phyloP scores from a whole-genome alignment of 2,113 vertebrate species.

The Fulmarus glacialis region DNA sequence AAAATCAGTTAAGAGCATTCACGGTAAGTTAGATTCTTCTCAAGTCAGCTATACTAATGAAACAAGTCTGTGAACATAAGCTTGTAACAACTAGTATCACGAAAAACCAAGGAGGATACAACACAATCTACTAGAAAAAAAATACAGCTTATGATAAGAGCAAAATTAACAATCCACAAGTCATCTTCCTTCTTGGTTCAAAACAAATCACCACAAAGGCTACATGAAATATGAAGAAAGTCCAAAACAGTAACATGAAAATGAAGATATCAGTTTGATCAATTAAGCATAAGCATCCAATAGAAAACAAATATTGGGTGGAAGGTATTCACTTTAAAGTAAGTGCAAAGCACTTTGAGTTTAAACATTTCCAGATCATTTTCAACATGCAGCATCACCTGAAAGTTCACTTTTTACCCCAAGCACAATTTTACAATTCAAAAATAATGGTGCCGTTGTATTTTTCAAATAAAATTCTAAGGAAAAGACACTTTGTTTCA shows the following conservation, averaged over 20 bases:
- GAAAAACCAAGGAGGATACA: background rate
- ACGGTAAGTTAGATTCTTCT: background rate
- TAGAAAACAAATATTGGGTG: background rate
- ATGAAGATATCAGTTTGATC: background rate
- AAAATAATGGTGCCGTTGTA: constrained; percentile 66
- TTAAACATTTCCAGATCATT: constrained; percentile 16
- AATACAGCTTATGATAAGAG: background rate
- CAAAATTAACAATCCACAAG: background rate
- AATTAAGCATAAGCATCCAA: background rate
- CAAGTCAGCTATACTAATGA: background rate
- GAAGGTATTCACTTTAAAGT: background rate
- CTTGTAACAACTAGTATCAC: background rate
- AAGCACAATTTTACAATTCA: constrained; percentile 45
- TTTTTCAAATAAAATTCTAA: background rate
- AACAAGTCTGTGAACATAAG: background rate
- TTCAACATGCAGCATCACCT: constrained; percentile 63
- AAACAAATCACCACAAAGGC: background rate
- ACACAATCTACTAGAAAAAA: background rate
- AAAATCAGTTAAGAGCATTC: background rate
- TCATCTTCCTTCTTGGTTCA: background rate
- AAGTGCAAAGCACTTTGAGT: background rate
- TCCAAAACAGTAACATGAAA: background rate
- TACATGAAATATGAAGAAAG: background rate
- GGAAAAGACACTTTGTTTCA: constrained; percentile 63
- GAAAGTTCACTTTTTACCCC: background rate